Conservation (phyloP, 2,113 vertebrate genomes). For the Nyctibius bracteatus region DNA sequence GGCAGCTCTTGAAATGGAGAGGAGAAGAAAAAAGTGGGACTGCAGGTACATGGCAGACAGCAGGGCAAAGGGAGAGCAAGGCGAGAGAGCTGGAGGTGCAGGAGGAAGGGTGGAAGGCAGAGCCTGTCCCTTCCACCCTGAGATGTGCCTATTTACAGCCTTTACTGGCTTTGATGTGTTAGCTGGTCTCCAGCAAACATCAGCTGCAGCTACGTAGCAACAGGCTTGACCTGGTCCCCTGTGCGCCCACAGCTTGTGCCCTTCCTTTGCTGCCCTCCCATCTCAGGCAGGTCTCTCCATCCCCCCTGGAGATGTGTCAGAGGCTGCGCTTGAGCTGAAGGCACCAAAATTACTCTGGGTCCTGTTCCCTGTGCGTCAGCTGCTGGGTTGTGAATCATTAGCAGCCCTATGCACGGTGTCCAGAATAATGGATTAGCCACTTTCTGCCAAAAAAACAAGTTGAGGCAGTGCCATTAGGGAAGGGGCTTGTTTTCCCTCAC, state of each 20-base stretch:
- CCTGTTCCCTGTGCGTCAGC: neutral
- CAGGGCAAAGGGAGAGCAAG: neutral
- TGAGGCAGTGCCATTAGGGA: neutral
- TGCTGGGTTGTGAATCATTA: slow-evolving; percentile 14
- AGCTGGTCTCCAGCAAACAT: neutral
- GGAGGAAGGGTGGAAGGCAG: neutral
- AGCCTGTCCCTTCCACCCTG: neutral
- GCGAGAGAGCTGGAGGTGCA: neutral
- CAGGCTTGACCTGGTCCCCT: neutral
- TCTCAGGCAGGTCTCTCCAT: neutral
- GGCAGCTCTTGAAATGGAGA: neutral
- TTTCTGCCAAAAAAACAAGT: slow-evolving; percentile 24
- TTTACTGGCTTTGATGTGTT: neutral
- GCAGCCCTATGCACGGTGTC: neutral
- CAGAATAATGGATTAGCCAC: slow-evolving; percentile 15
- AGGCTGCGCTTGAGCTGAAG: neutral
- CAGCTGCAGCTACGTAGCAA: neutral
- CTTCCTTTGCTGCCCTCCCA: neutral
- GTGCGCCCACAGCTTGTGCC: neutral
- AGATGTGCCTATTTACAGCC: neutral
- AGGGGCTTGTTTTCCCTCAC: neutral
- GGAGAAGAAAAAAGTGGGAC: neutral
- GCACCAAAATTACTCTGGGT: neutral
- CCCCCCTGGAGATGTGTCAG: neutral
- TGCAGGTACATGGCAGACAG: neutral